Evolutionary conservation across 2,888 invertebrate genomes (phyloP), one percentile per base, ranked within the genome.

Genomic region (Agonopterix subpropinquella): DNA sequence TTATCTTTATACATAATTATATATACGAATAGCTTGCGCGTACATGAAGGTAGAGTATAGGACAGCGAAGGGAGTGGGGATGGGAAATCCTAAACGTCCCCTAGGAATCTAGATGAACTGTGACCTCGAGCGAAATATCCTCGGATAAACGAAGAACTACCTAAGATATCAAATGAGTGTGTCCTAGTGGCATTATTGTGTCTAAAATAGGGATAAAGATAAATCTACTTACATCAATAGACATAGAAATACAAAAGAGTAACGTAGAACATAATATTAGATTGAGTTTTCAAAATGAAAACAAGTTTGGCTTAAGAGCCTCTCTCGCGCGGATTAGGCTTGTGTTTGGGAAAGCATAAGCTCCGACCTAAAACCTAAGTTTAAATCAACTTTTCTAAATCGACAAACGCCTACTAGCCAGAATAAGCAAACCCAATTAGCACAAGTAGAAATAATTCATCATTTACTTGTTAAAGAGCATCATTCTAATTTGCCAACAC

Each of bases 401-500:
- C 28, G 28, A 28, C 28, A 28, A 28, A 28, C 28, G 28, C 28
- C 28, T 28, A 28, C 28, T 28, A 28, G 28, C 28, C 43, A 52
- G 49, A 53, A 53, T 51, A 57, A 58, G 52, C 53, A 50, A 47
- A 53, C 54, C 54, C 44, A 28, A 53, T 46, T 44, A 57, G 48
- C 52, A 56, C 55, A 54, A 57, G 53, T 50, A 41, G n/a, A 11
- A 11, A 11, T 37, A 53, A 51, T 64, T 62, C 65, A 66, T 55
- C 64, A 67, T 70, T 70, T 69, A 70, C 66, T 67, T 67, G 41
- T 50, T 62, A 61, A 56, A 64, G 57, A 70, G 61, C 64, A 57
- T 36, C 52, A 47, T 36, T 35, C 53, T 50, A 56, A 71, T 76
- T 77, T 76, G 73, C 75, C 77, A 77, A 77, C 72, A 76, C 65